Evolutionary conservation across 2,113 vertebrate species (phyloP).

Genomic region (Dasyprocta punctata): DNA sequence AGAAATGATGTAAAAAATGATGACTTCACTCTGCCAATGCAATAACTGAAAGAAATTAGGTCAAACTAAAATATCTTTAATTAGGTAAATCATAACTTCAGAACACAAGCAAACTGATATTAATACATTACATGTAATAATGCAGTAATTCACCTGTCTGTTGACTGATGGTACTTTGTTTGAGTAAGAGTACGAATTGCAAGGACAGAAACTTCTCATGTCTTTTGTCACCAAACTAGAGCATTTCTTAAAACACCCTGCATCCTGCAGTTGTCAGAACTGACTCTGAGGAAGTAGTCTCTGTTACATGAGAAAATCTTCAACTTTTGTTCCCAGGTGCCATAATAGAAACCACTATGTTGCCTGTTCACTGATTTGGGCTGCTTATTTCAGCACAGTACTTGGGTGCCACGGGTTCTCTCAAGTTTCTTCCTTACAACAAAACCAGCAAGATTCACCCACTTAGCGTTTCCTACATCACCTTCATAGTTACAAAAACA

Average conservation of each 20-base stretch:
- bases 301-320: neutral
- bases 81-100: neutral
- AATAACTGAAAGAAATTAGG: neutral
- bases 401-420: accelerated
- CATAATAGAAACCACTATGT: neutral
- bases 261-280: neutral
- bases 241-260: neutral
- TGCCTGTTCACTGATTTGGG: neutral
- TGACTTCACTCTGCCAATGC: neutral
- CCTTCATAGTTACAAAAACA: neutral
- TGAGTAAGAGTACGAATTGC: neutral
- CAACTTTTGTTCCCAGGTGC: neutral
- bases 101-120: neutral
- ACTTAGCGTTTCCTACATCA: neutral
- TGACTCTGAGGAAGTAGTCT: neutral
- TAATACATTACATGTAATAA: neutral
- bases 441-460: neutral
- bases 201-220: neutral
- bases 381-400: neutral
- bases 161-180: neutral
- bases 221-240: neutral
- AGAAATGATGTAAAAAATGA: neutral
- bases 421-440: neutral
- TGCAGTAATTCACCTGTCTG: neutral
- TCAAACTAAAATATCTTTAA: neutral